Conservation (phyloP, 2,797 vertebrate genomes). For the Pangasius sanitwongsei region DNA sequence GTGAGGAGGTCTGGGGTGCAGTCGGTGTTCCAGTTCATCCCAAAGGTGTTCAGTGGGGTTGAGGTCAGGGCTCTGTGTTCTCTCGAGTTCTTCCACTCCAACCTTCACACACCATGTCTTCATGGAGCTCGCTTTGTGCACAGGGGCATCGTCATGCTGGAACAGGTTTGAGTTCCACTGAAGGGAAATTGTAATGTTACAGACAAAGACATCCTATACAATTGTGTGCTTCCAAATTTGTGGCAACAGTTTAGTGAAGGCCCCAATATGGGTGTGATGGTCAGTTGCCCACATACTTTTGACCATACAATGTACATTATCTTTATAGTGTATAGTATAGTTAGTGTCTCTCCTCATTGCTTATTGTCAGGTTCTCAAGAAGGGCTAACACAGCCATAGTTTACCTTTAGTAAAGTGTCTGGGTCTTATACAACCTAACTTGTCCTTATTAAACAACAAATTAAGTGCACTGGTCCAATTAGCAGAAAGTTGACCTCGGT, state of each 20-base stretch:
- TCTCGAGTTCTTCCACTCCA: background rate
- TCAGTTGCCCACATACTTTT: background rate
- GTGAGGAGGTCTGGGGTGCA: background rate
- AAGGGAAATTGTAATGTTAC: background rate
- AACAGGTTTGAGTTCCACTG: background rate
- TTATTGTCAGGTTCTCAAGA: background rate
- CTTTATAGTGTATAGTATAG: background rate
- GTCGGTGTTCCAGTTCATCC: background rate
- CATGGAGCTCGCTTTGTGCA: background rate
- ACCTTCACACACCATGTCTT: background rate
- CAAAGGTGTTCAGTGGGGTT: background rate
- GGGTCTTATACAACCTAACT: background rate
- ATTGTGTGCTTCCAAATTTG: background rate
- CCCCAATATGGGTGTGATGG: background rate
- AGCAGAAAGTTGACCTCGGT: background rate
- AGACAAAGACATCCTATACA: background rate
- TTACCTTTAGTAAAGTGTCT: background rate
- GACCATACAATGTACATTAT: background rate
- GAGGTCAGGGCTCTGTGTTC: background rate
- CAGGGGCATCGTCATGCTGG: background rate
- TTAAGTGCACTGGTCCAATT: background rate
- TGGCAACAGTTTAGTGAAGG: background rate
- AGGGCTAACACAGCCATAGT: background rate
- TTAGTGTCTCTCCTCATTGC: background rate
- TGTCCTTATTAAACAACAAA: background rate